A percentile compares a stretch with the other conserved stretches of the same genome.
Evolutionary conservation across 2,888 invertebrate species (phyloP).

Genomic region (Argyra leucocephala): DNA sequence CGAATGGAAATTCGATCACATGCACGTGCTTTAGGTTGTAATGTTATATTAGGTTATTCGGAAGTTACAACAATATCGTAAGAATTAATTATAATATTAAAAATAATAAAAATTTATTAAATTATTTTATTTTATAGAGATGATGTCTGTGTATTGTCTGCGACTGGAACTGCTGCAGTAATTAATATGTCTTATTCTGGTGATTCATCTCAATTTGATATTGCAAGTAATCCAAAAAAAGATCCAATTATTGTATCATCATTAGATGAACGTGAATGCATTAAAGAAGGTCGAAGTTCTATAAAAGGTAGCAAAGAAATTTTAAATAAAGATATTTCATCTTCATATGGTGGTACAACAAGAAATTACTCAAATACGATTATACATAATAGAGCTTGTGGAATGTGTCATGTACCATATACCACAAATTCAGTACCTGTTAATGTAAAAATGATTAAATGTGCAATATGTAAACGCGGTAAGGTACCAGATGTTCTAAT

Average conservation of each 20-base stretch:
- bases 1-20: constrained; percentile 92
- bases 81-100: constrained; percentile 27
- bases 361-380: constrained; percentile 11
- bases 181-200: constrained; percentile 52
- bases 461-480: constrained; percentile 62
- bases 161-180: constrained; percentile 86
- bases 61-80: constrained; percentile 89
- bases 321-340: constrained; percentile 28
- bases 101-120: constrained; percentile 16
- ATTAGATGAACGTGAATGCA: constrained; percentile 46
- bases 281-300: constrained; percentile 28
- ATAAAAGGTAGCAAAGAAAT: constrained; percentile 16
- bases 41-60: constrained; percentile 87
- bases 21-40: constrained; percentile 82
- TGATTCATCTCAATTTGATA: constrained; percentile 35
- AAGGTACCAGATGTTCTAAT: constrained; percentile 86
- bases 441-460: constrained; percentile 61
- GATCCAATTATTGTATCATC: constrained; percentile 45
- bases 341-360: constrained; percentile 26
- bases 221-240: constrained; percentile 23
- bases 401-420: constrained; percentile 75
- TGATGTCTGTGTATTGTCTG: constrained; percentile 88
- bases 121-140: constrained; percentile 63
- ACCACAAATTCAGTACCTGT: constrained; percentile 61
- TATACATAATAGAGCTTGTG: constrained; percentile 28